Evolutionary conservation across 2,888 invertebrate species (phyloP).

Genomic region (Eilema sororculum): DNA sequence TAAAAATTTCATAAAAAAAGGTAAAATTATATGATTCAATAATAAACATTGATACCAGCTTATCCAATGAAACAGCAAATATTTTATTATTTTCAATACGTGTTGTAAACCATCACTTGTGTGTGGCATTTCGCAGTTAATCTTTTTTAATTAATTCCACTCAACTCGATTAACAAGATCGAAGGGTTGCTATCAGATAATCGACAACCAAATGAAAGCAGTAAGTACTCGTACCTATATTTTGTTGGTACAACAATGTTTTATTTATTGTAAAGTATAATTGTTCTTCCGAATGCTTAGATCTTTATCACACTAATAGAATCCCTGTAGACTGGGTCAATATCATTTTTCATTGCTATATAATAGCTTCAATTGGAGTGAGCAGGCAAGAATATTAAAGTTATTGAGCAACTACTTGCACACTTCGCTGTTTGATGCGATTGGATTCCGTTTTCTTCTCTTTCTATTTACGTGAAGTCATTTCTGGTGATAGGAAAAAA

Average conservation of each 20-base stretch:
- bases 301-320: constrained; percentile 47
- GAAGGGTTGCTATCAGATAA: constrained; percentile 66
- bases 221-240: constrained; percentile 23
- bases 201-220: constrained; percentile 50
- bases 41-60: not conserved
- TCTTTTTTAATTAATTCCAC: constrained; percentile 71
- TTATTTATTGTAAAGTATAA: constrained; percentile 45
- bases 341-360: constrained; percentile 30
- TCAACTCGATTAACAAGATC: constrained; percentile 69
- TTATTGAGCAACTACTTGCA: constrained; percentile 17
- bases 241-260: constrained; percentile 37
- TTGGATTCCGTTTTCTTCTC: constrained; percentile 15
- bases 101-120: not conserved
- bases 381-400: constrained; percentile 17
- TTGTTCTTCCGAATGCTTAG: constrained; percentile 37
- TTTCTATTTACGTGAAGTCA: not conserved
- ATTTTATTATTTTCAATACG: not conserved
- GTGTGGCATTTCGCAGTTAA: constrained; percentile 43
- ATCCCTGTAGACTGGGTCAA: constrained; percentile 31
- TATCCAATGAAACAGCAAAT: not conserved
- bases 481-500: not conserved
- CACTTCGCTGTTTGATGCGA: constrained; percentile 10
- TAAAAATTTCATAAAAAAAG: not conserved
- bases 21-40: not conserved
- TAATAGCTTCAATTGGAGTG: constrained; percentile 21